phyloP scores from a whole-genome alignment of 1,140 invertebrate genomes.

The Psilanteris sp. region DNA sequence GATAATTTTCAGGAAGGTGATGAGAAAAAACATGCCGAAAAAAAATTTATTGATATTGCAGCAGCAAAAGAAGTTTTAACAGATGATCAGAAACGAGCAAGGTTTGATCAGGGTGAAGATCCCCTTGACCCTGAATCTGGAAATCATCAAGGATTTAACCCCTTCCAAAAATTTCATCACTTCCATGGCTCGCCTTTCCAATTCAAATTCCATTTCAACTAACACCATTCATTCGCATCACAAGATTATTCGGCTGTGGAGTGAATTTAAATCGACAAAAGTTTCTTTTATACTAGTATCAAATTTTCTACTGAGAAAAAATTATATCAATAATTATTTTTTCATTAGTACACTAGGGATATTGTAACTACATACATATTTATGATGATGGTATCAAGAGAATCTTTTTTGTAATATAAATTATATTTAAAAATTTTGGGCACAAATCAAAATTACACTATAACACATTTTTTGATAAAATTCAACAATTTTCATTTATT shows the following conservation, averaged over 20 bases:
- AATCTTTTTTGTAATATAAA: too few relatives aligned
- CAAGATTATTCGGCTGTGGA: constrained; percentile 21
- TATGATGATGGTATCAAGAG: too few relatives aligned
- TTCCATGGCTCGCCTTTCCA: constrained; percentile 94
- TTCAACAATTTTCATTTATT: too few relatives aligned
- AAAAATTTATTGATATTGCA: constrained; percentile 99
- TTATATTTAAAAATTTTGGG: too few relatives aligned
- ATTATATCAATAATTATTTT: too few relatives aligned
- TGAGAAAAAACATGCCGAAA: constrained; percentile 97
- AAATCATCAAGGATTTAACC: constrained; percentile 86
- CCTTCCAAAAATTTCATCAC: constrained; percentile 90
- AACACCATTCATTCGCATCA: constrained; percentile 14
- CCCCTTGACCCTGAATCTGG: constrained; percentile 96
- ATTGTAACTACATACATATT: too few relatives aligned
- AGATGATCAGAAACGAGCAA: constrained; percentile 92
- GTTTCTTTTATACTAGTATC: constrained; percentile 10
- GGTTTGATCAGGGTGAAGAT: constrained; percentile 97
- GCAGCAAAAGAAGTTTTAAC: constrained; percentile 97
- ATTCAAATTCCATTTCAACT: constrained; percentile 98
- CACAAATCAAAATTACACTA: too few relatives aligned
- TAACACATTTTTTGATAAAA: too few relatives aligned
- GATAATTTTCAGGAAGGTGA: constrained; percentile 95
- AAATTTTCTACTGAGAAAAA: constrained; percentile 1
- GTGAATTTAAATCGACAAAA: constrained; percentile 5
- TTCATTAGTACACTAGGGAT: too few relatives aligned